Evolutionary conservation across 2,888 invertebrate genomes (phyloP).

Genomic region (Saturnia pavonia): DNA sequence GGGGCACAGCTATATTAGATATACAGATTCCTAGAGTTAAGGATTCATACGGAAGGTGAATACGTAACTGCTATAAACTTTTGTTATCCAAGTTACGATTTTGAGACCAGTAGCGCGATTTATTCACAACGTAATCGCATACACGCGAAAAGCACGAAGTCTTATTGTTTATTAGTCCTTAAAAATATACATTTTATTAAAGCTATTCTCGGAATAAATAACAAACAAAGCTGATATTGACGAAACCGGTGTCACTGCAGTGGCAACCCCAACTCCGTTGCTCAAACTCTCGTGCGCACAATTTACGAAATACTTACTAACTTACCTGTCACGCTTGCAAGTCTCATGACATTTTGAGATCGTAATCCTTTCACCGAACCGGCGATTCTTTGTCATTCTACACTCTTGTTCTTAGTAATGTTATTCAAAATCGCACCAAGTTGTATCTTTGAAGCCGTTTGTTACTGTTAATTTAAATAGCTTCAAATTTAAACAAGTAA

Average conservation of each 20-base stretch:
- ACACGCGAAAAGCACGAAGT: background rate
- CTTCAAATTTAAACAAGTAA: too few species aligned
- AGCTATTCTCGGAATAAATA: background rate
- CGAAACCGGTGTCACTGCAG: constrained; percentile 55
- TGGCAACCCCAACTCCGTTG: too few species aligned
- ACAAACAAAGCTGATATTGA: constrained; percentile 52
- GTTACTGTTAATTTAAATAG: constrained; percentile 15
- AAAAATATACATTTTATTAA: background rate
- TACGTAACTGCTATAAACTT: too few species aligned
- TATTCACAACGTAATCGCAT: too few species aligned
- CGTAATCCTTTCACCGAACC: constrained; percentile 67
- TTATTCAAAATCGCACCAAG: constrained; percentile 2
- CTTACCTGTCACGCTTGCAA: constrained; percentile 58
- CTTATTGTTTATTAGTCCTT: background rate
- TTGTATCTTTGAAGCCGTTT: background rate
- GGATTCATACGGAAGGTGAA: too few species aligned
- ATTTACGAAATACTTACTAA: constrained; percentile 67
- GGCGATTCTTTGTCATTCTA: constrained; percentile 21
- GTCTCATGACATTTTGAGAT: constrained; percentile 64
- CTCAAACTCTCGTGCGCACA: constrained; percentile 59
- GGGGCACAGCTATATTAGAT: too few species aligned
- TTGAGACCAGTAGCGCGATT: too few species aligned
- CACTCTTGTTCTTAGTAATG: constrained; percentile 21
- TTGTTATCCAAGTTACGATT: too few species aligned
- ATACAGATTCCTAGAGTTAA: too few species aligned